phyloP scores from a whole-genome alignment of 2,888 invertebrate genomes.

The Tetrapedia diversipes region DNA sequence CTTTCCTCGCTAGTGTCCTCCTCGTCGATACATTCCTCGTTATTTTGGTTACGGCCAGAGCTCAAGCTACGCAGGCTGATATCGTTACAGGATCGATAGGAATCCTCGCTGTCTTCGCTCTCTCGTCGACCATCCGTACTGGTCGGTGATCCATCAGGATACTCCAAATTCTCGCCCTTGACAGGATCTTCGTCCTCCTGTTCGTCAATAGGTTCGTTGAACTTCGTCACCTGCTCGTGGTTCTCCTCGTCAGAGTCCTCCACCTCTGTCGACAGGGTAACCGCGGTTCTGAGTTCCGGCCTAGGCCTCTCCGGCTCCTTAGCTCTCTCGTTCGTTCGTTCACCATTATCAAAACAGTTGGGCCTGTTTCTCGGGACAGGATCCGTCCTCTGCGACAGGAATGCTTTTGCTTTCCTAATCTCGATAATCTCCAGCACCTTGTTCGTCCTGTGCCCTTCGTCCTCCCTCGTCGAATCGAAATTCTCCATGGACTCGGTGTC shows the following conservation, averaged over 20 bases:
- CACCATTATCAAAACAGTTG: background rate
- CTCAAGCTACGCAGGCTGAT: slow-evolving; percentile 33
- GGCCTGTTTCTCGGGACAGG: background rate
- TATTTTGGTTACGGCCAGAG: slow-evolving; percentile 21
- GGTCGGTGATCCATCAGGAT: background rate
- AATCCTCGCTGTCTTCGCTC: slow-evolving; percentile 51
- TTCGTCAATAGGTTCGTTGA: slow-evolving; percentile 19
- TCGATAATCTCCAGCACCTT: slow-evolving; percentile 78
- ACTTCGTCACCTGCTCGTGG: slow-evolving; percentile 36
- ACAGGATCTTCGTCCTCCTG: background rate
- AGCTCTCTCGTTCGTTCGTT: background rate
- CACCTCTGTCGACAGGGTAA: slow-evolving; percentile 17
- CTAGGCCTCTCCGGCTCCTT: slow-evolving; percentile 4
- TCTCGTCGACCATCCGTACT: slow-evolving; percentile 27
- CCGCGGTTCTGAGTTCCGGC: slow-evolving; percentile 1
- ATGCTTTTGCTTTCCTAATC: slow-evolving; percentile 73
- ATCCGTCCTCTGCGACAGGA: slow-evolving; percentile 38
- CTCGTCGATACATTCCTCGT: slow-evolving; percentile 82
- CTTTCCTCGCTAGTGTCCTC: slow-evolving; percentile 83
- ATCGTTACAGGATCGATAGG: slow-evolving; percentile 62
- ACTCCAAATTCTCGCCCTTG: slow-evolving; percentile 7
- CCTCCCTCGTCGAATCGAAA: background rate
- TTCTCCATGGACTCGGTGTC: slow-evolving; percentile 35
- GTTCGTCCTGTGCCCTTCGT: slow-evolving; percentile 62
- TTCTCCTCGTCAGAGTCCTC: slow-evolving; percentile 41